Conservation (phyloP, 2,797 vertebrate species). For the Brachyrhaphis roseni region DNA sequence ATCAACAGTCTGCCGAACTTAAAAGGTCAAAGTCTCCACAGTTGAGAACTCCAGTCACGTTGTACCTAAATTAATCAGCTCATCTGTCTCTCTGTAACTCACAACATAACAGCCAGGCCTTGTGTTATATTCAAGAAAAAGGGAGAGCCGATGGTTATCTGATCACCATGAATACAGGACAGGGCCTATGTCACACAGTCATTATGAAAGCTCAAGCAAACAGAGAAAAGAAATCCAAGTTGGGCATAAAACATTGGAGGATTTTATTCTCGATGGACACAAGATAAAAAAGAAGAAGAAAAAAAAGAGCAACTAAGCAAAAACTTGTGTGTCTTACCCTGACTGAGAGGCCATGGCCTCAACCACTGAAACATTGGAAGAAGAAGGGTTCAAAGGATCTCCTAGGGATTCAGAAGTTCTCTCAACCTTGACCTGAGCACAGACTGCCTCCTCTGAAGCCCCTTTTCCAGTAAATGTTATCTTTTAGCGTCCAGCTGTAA, state of each 20-base stretch:
- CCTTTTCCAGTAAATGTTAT: slow-evolving; percentile 18
- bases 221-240: neutral
- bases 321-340: slow-evolving; percentile 82
- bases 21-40: slow-evolving; percentile 74
- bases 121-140: slow-evolving; percentile 33
- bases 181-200: slow-evolving; percentile 34
- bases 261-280: slow-evolving; percentile 25
- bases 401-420: slow-evolving; percentile 72
- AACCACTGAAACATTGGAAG: slow-evolving; percentile 84
- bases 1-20: slow-evolving; percentile 41
- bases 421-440: slow-evolving; percentile 45
- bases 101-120: slow-evolving; percentile 32
- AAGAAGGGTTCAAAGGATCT: slow-evolving; percentile 74
- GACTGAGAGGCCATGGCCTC: slow-evolving; percentile 86
- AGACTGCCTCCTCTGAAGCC: slow-evolving; percentile 37
- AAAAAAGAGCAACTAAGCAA: slow-evolving; percentile 55
- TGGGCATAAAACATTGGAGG: neutral
- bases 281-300: slow-evolving; percentile 11
- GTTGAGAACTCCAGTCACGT: slow-evolving; percentile 50
- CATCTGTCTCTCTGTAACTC: slow-evolving; percentile 28
- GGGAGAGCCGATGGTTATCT: slow-evolving; percentile 45
- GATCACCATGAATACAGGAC: slow-evolving; percentile 33
- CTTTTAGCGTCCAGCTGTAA: slow-evolving; percentile 40
- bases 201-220: slow-evolving; percentile 15
- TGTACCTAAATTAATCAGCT: slow-evolving; percentile 64